Percentiles rank a stretch among this genome's conserved stretches.
phyloP scores from a whole-genome alignment of 2,113 vertebrate genomes.

The Cacatua alba region DNA sequence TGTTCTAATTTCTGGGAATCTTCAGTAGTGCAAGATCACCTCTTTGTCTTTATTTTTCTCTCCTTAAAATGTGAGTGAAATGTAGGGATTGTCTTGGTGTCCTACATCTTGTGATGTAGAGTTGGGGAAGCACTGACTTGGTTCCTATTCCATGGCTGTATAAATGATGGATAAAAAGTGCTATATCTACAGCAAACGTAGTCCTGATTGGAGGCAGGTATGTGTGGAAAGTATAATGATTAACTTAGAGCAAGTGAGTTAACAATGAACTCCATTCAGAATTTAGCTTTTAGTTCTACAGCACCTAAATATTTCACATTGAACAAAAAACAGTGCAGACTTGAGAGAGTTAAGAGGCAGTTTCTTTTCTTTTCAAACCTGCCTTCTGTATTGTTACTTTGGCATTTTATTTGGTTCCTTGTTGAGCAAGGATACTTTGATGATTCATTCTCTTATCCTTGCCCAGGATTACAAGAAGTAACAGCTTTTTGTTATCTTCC shows the following conservation, averaged over 20 bases:
- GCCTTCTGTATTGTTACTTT: neutral
- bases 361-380: neutral
- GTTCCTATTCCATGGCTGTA: neutral
- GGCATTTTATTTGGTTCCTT: neutral
- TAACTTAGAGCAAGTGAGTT: neutral
- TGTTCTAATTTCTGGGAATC: neutral
- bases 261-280: neutral
- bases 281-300: neutral
- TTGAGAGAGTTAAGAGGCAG: neutral
- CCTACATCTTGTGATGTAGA: neutral
- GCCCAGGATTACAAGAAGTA: neutral
- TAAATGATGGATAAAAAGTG: neutral
- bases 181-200: accelerated
- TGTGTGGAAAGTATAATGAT: neutral
- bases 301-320: neutral
- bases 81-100: neutral
- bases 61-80: neutral
- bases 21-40: neutral
- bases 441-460: neutral
- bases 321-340: neutral
- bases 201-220: neutral
- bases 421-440: neutral
- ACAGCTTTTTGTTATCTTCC: conserved; percentile 3
- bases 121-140: neutral
- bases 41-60: neutral